These are phyloP conservation scores for Lasioglossum baleicum DNA, from an alignment of 1,140 invertebrate genomes.

Conservation along the genomic window DNA sequence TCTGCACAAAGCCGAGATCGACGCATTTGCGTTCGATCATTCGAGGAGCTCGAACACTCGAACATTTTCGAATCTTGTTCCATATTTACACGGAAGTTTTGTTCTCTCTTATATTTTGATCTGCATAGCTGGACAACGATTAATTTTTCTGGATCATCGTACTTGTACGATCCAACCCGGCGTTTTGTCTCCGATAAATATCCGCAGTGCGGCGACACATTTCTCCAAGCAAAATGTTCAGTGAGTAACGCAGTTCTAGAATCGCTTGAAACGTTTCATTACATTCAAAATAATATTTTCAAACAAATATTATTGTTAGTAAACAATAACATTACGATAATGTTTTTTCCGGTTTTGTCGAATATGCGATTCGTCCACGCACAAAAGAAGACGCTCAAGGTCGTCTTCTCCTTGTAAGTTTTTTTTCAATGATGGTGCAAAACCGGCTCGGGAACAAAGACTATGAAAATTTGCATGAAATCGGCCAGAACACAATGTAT, in stretches of 20 bases:
- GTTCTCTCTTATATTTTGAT: neutral
- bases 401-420: neutral
- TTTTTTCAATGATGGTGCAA: neutral
- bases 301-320: neutral
- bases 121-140: too few species aligned
- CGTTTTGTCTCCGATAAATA: neutral
- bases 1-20: conserved; percentile 22
- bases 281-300: too few species aligned
- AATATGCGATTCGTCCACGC: neutral
- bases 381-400: neutral
- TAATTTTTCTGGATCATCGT: neutral
- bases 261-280: neutral
- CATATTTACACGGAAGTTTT: too few species aligned
- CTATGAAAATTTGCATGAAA: too few species aligned
- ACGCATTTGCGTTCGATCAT: neutral
- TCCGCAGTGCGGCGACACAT: neutral
- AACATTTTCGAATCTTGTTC: neutral
- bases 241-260: conserved; percentile 14
- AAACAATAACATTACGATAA: neutral
- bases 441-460: neutral
- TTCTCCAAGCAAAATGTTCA: conserved; percentile 4
- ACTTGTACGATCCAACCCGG: neutral
- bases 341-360: neutral
- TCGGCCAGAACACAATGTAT: neutral
- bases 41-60: neutral